phyloP scores from a whole-genome alignment of 2,113 vertebrate genomes.

The Ptilorrhoa leucosticta region DNA sequence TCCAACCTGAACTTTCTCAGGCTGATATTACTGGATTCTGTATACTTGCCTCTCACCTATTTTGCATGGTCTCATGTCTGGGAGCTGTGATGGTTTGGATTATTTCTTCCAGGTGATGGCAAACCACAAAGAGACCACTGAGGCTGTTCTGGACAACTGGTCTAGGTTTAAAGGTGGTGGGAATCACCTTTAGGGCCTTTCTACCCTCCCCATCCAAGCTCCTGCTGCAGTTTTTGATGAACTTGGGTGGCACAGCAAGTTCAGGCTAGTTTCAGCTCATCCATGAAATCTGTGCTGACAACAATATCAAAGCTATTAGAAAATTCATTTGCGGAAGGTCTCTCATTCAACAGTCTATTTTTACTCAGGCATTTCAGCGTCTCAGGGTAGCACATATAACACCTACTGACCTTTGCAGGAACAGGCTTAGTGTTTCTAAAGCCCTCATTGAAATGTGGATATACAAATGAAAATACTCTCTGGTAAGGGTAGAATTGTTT shows the following conservation, averaged over 20 bases:
- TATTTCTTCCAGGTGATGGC: conserved; percentile 55
- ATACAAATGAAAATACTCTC: not conserved
- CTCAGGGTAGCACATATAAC: not conserved
- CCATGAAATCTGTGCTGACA: conserved; percentile 45
- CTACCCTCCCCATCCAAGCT: not conserved
- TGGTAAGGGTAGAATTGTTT: not conserved
- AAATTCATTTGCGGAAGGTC: not conserved
- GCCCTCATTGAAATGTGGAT: fast-evolving
- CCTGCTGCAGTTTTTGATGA: not conserved
- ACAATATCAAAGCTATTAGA: conserved; percentile 37
- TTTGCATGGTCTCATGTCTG: not conserved
- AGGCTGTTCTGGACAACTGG: conserved; percentile 13
- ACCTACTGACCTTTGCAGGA: not conserved
- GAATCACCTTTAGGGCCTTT: not conserved
- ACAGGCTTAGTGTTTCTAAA: not conserved
- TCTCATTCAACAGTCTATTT: conserved; percentile 26
- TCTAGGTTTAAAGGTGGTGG: not conserved
- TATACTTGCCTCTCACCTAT: not conserved
- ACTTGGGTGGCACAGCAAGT: conserved; percentile 40
- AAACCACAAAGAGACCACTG: conserved; percentile 7
- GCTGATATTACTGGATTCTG: not conserved
- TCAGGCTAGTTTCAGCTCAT: conserved; percentile 35
- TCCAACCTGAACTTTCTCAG: conserved; percentile 37
- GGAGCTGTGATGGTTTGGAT: not conserved
- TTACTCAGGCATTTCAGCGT: not conserved